phyloP scores from a whole-genome alignment of 2,113 vertebrate species.

The Daboia siamensis region DNA sequence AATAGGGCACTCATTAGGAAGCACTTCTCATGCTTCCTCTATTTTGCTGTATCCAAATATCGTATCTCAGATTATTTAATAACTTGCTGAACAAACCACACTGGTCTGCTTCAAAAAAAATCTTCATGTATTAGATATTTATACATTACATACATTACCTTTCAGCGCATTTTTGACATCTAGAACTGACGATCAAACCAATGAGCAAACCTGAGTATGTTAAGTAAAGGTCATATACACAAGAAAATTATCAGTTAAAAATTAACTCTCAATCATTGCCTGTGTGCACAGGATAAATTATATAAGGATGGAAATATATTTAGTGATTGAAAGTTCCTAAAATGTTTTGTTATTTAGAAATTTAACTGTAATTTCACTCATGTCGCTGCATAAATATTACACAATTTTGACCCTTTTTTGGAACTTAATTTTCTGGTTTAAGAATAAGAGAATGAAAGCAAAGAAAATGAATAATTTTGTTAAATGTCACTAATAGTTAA shows the following conservation, averaged over 20 bases:
- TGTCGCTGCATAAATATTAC: background rate
- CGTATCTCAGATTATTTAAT: background rate
- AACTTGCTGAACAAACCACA: background rate
- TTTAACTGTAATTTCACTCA: background rate
- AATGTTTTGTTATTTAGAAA: background rate
- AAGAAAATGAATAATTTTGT: background rate
- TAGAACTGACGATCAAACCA: background rate
- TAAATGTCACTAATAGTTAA: background rate
- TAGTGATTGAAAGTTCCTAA: background rate
- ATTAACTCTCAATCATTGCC: background rate
- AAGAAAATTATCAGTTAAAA: background rate
- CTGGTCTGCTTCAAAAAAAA: background rate
- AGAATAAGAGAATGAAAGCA: background rate
- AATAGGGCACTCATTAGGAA: background rate
- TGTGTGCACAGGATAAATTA: background rate
- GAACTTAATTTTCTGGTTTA: background rate
- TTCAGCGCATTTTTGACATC: background rate
- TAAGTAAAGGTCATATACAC: background rate
- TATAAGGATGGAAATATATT: background rate
- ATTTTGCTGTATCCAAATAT: background rate
- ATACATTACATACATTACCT: background rate
- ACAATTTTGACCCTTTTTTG: background rate
- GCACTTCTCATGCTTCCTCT: background rate
- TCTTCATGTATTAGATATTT: background rate
- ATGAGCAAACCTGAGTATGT: background rate